Evolutionary conservation across 2,888 invertebrate species (phyloP), one percentile per base, ranked within the genome.

Genomic region (Neoaliturus tenellus): DNA sequence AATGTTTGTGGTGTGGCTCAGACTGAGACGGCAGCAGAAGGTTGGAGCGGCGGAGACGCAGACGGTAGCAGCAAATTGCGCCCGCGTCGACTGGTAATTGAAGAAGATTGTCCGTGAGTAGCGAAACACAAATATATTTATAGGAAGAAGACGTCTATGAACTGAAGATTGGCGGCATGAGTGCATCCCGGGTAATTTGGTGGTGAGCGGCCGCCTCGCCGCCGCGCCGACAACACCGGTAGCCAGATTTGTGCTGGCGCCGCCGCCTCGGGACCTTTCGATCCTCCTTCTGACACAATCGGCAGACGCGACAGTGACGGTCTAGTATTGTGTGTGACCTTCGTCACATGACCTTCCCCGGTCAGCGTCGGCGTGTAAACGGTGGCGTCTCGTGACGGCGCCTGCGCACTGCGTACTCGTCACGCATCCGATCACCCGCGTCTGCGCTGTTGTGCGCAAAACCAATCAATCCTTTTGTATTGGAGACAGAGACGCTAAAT

Each of bases 71-170:
- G 78, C 78, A 78, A 78, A 55, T 78, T 78, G 55, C 78, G 10
- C 51, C 35, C 39, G 41, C 39, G 71, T 2, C 35, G 39, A 2
- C 71, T n/a, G 20, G 78, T 78, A 78, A 78, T 78, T 78, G 78
- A 78, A 78, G 78, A 78, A 78, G 35, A 78, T 78, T 78, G 78
- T 55, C 55, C 55, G 35, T 78, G 78, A 78, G 78, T 78, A 78
- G 78, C 78, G 55, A 78, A 78, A 78, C 78, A 78, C 78, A 78
- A 78, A 78, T 78, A 78, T 78, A 78, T 78, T 78, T 78, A 78
- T 78, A 78, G 78, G 78, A 55, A 78, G 55, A 25, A 44, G 75
- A 78, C 28, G 33, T 48, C 48, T 75, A 75, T 78, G 78, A 55
- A 78, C 78, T 48, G 35, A 48, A 78, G 78, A 78, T 78, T 78